phyloP scores from a whole-genome alignment of 2,888 invertebrate species.

The Spodoptera littoralis region DNA sequence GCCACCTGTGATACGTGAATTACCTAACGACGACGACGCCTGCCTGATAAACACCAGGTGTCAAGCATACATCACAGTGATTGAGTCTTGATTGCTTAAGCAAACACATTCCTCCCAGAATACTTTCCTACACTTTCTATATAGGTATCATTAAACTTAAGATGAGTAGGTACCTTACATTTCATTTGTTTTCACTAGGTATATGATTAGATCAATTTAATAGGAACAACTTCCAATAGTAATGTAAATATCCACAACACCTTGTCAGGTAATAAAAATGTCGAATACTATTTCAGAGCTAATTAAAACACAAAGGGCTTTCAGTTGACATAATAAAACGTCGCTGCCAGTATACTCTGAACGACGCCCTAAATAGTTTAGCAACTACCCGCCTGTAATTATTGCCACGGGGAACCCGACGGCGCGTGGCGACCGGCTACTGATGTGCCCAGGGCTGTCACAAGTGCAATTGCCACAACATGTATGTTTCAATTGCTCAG shows the following conservation, averaged over 20 bases:
- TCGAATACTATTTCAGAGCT: slow-evolving; percentile 64
- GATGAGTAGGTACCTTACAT: not conserved
- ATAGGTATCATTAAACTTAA: slow-evolving; percentile 11
- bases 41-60: slow-evolving; percentile 32
- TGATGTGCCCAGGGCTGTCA: slow-evolving; percentile 55
- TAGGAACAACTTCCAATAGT: slow-evolving; percentile 40
- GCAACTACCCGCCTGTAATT: slow-evolving; percentile 72
- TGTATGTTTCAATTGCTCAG: slow-evolving; percentile 45
- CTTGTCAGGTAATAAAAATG: slow-evolving; percentile 60
- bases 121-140: slow-evolving; percentile 2
- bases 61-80: slow-evolving; percentile 34
- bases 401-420: slow-evolving; percentile 68
- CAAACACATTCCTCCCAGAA: slow-evolving; percentile 14
- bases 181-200: too few species aligned
- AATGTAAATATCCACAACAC: slow-evolving; percentile 57
- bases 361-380: slow-evolving; percentile 80
- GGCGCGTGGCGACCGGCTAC: slow-evolving; percentile 52
- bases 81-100: slow-evolving; percentile 35
- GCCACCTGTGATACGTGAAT: slow-evolving; percentile 39
- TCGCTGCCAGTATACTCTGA: slow-evolving; percentile 61
- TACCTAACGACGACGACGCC: slow-evolving; percentile 22
- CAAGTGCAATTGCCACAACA: slow-evolving; percentile 40
- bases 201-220: slow-evolving; percentile 38
- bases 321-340: slow-evolving; percentile 78
- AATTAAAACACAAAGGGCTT: slow-evolving; percentile 83